Base-by-base conservation (phyloP, 2,113 vertebrate genomes). In the Carlito syrichta region DNA sequence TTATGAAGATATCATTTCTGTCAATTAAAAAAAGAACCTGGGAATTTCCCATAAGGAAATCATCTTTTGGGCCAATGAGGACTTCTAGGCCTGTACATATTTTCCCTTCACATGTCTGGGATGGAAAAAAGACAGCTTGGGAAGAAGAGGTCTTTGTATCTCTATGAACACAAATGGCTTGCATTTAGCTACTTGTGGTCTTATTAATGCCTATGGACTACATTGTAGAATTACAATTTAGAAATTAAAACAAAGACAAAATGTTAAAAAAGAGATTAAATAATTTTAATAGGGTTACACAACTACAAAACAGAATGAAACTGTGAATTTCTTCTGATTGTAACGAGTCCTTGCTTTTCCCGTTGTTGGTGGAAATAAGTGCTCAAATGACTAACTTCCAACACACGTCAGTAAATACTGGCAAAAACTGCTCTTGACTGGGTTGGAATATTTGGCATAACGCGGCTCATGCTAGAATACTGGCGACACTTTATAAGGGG, bases 231-330 rank as follows among this genome's bases (percentile, higher is more conserved):
- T 95, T 82, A 69, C n/a, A 91, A 38, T 27, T 77, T 86, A 45
- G 35, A 82, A 89, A 89, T 91, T 73, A 84, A 77, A 95, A 95
- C 89, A 63, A 74, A 83, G 27, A 87, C 58, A n/a, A n/a, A n/a
- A n/a, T n/a, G n/a, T n/a, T n/a, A n/a, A n/a, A n/a, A n/a, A n/a
- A n/a, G n/a, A n/a, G n/a, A n/a, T n/a, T 77, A 58, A 56, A 23
- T 43, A 83, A 50, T 17, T 25, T 45, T 60, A 43, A 71, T 12
- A 58, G 6, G 48, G 1, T 52, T 43, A 30, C 10, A 48, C 35
- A 90, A 68, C 22, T 50, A n/a, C 19, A n/a, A 73, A 40, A 43
- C 38, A 79, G 58, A 83, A 63, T 1, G 45, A 43, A 81, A 38
- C 10, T 63, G 38, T 38, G 27, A 68, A 35, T 88, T 68, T 82